Evolutionary conservation across 64 coral and sea anemone species (phyloP).

Genomic region (Montipora capricornis): DNA sequence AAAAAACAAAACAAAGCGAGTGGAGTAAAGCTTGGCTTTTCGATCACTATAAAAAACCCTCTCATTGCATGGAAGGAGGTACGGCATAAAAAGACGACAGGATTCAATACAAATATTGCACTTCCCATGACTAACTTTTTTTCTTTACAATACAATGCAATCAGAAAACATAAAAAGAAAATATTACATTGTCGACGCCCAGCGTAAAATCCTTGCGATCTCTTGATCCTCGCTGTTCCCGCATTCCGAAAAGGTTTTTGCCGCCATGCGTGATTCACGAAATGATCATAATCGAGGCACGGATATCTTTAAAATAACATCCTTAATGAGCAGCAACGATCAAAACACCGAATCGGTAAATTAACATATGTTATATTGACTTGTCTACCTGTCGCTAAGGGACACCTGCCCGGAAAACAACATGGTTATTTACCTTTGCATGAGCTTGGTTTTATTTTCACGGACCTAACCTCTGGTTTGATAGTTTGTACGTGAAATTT

Average conservation of each 20-base stretch:
- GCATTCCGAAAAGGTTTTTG: not conserved
- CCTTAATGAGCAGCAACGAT: not conserved
- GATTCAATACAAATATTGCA: too few relatives aligned
- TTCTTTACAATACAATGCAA: slow-evolving; percentile 12
- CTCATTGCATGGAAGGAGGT: not conserved
- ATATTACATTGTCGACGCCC: slow-evolving; percentile 31
- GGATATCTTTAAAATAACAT: slow-evolving; percentile 8
- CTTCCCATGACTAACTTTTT: not conserved
- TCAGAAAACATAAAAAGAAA: not conserved
- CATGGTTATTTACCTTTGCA: slow-evolving; percentile 7
- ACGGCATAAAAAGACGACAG: not conserved
- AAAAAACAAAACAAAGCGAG: slow-evolving; percentile 10
- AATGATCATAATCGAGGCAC: not conserved
- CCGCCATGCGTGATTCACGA: not conserved
- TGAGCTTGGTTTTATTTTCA: slow-evolving; percentile 9
- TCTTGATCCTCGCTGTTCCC: not conserved
- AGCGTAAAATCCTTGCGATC: slow-evolving; percentile 36
- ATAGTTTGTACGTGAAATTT: not conserved
- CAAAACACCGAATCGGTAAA: slow-evolving; percentile 16
- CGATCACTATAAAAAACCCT: not conserved
- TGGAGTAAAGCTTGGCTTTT: not conserved
- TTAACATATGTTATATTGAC: slow-evolving; percentile 57
- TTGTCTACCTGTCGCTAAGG: slow-evolving; percentile 31
- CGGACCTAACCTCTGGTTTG: not conserved
- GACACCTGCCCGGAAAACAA: slow-evolving; percentile 37